These are phyloP conservation scores for Nasua narica DNA, from an alignment of 2,797 vertebrate species.

Conservation along the genomic window DNA sequence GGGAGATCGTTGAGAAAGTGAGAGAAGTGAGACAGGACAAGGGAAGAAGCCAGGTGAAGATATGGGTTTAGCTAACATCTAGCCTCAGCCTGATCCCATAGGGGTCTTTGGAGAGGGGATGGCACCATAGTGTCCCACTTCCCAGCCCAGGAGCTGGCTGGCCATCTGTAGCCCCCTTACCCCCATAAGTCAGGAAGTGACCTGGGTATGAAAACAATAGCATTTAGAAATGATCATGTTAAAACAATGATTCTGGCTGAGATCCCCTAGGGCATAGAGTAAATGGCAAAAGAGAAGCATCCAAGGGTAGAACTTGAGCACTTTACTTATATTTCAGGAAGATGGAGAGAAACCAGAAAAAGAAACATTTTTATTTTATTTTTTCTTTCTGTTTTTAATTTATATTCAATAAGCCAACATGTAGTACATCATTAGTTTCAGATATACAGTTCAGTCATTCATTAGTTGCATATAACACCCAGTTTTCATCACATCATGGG, in stretches of 20 bases:
- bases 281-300: neutral
- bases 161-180: neutral
- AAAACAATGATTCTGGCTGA: neutral
- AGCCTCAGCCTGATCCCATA: neutral
- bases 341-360: neutral
- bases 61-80: neutral
- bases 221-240: neutral
- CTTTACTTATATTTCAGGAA: neutral
- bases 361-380: neutral
- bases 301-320: neutral
- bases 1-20: neutral
- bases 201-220: neutral
- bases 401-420: neutral
- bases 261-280: neutral
- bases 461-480: neutral
- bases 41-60: neutral
- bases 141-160: neutral
- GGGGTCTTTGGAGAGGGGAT: neutral
- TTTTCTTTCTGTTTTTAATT: neutral
- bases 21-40: neutral
- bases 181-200: neutral
- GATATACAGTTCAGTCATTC: neutral
- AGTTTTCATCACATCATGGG: neutral
- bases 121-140: neutral
- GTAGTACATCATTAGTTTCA: neutral